Conservation (phyloP, 2,113 vertebrate species). For the Protobothrops mucrosquamatus region DNA sequence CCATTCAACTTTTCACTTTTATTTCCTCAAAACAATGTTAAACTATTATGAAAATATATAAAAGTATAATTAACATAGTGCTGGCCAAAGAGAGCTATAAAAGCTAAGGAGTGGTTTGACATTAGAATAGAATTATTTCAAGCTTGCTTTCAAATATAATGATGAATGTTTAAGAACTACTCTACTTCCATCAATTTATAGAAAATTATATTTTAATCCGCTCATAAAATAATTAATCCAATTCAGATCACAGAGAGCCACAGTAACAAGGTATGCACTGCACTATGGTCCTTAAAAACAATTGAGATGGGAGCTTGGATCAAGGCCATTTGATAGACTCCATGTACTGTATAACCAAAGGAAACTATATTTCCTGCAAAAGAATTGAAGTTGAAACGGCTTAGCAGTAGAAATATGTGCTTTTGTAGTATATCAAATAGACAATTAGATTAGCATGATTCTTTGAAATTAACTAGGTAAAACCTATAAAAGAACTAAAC, state of each 20-base stretch:
- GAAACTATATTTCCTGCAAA: background rate
- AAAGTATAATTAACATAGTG: background rate
- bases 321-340: background rate
- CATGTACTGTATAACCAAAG: background rate
- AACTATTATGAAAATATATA: background rate
- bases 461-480: background rate
- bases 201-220: background rate
- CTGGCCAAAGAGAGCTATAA: background rate
- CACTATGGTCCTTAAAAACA: background rate
- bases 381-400: background rate
- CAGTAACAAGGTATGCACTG: background rate
- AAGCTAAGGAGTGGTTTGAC: background rate
- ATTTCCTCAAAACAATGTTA: background rate
- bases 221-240: background rate
- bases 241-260: background rate
- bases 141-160: background rate
- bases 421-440: background rate
- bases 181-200: background rate
- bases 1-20: background rate
- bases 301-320: background rate
- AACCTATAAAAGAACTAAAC: rapidly evolving
- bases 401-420: background rate
- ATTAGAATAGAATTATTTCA: background rate
- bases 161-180: background rate
- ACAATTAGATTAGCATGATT: background rate